These are phyloP conservation scores for Diceros bicornis DNA, from an alignment of 2,797 vertebrate genomes.

Conservation along the genomic window DNA sequence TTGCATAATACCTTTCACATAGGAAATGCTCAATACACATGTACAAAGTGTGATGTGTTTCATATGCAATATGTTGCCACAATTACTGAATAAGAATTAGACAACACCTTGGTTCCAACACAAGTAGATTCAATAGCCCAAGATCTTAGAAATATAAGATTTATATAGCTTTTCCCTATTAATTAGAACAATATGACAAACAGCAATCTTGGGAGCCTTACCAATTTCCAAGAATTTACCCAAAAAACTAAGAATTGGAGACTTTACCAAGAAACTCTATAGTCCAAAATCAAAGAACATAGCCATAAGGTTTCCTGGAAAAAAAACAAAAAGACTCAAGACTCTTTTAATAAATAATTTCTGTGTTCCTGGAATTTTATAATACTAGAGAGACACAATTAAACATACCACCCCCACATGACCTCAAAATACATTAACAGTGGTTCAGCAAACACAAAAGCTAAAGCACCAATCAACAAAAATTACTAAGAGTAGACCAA, in stretches of 20 bases:
- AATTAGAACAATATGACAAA: conserved; percentile 59
- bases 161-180: not conserved
- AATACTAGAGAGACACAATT: conserved; percentile 43
- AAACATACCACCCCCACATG: not conserved
- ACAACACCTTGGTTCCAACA: not conserved
- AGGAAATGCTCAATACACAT: not conserved
- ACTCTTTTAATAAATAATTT: conserved; percentile 17
- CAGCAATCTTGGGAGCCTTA: conserved; percentile 34
- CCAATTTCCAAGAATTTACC: conserved; percentile 65
- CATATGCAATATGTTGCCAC: not conserved
- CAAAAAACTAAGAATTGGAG: conserved; percentile 67
- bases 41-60: conserved; percentile 29
- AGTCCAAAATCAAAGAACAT: conserved; percentile 59
- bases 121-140: conserved; percentile 28
- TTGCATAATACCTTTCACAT: not conserved
- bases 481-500: not conserved
- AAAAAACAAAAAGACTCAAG: conserved; percentile 63
- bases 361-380: conserved; percentile 56
- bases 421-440: conserved; percentile 21
- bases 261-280: conserved; percentile 65
- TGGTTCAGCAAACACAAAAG: conserved; percentile 36
- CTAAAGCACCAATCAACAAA: not conserved
- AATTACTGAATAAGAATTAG: conserved; percentile 10
- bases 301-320: conserved; percentile 54
- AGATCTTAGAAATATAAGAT: conserved; percentile 54